A percentile compares a stretch with the other conserved stretches of the same genome.
Evolutionary conservation across 2,888 invertebrate genomes (phyloP).

Genomic region (Subacronicta megacephala): DNA sequence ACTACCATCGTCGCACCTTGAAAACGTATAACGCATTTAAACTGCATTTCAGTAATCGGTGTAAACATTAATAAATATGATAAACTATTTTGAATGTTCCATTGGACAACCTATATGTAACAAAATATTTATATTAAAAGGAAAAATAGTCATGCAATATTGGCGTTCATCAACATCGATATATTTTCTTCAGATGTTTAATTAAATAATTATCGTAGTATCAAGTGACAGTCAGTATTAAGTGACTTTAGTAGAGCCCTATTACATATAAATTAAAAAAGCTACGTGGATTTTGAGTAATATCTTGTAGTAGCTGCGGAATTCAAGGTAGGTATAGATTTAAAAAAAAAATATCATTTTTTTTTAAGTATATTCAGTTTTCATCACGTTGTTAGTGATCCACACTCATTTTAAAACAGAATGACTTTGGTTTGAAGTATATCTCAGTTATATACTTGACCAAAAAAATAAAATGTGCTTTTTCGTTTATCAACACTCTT

Average conservation of each 20-base stretch:
- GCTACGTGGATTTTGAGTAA: not conserved
- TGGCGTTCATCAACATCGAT: not conserved
- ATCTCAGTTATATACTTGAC: not conserved
- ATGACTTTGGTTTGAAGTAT: not conserved
- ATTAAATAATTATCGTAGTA: conserved; percentile 2
- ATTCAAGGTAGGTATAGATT: not conserved
- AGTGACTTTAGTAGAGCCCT: not conserved
- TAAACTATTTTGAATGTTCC: conserved; percentile 14
- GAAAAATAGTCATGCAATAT: conserved; percentile 7
- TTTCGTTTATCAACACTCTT: too few species aligned
- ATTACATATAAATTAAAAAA: conserved; percentile 30
- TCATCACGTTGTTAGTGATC: too few species aligned
- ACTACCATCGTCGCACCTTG: too few species aligned
- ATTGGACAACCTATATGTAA: conserved; percentile 15
- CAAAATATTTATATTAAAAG: conserved; percentile 13
- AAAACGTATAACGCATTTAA: not conserved
- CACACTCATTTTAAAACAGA: too few species aligned
- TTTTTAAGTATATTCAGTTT: too few species aligned
- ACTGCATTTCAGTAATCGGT: not conserved
- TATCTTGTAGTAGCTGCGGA: conserved; percentile 14
- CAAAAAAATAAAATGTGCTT: too few species aligned
- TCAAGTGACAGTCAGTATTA: conserved; percentile 16
- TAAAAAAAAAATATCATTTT: too few species aligned
- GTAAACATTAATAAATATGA: not conserved
- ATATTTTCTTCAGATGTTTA: not conserved